A percentile compares a stretch with the other conserved stretches of the same genome.
Conservation (phyloP, 2,888 invertebrate genomes). For the Actias luna region DNA sequence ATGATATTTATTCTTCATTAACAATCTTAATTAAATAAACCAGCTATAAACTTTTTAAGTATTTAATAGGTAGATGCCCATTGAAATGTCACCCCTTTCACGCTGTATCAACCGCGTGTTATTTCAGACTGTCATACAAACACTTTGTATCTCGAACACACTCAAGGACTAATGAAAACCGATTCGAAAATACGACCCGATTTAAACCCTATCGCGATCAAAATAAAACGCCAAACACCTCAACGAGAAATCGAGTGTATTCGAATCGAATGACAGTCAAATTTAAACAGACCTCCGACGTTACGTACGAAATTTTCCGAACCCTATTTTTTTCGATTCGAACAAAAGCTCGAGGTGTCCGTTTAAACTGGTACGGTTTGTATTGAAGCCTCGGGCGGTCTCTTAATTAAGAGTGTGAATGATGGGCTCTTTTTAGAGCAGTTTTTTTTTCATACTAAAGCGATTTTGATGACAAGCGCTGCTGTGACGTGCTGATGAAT, state of each 20-base stretch:
- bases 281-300: constrained; percentile 13
- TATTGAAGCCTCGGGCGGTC: constrained; percentile 53
- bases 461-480: constrained; percentile 44
- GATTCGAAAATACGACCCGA: constrained; percentile 10
- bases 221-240: constrained; percentile 34
- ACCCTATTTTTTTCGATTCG: not conserved
- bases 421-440: constrained; percentile 58
- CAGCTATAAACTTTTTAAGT: no score
- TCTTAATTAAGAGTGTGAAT: constrained; percentile 75
- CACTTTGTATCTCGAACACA: constrained; percentile 58
- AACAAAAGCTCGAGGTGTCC: constrained; percentile 34
- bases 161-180: constrained; percentile 66
- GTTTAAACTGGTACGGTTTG: constrained; percentile 56
- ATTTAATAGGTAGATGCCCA: no score
- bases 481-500: constrained; percentile 44
- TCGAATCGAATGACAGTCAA: constrained; percentile 10
- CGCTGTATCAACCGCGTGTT: constrained; percentile 65
- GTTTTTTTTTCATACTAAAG: constrained; percentile 51
- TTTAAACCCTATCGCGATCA: constrained; percentile 27
- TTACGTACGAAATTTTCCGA: constrained; percentile 8
- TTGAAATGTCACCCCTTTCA: constrained; percentile 48
- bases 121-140: constrained; percentile 69
- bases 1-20: not conserved
- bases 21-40: not conserved
- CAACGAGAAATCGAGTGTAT: not conserved